Conservation (phyloP, 2,797 vertebrate genomes). For the Myotis myotis region DNA sequence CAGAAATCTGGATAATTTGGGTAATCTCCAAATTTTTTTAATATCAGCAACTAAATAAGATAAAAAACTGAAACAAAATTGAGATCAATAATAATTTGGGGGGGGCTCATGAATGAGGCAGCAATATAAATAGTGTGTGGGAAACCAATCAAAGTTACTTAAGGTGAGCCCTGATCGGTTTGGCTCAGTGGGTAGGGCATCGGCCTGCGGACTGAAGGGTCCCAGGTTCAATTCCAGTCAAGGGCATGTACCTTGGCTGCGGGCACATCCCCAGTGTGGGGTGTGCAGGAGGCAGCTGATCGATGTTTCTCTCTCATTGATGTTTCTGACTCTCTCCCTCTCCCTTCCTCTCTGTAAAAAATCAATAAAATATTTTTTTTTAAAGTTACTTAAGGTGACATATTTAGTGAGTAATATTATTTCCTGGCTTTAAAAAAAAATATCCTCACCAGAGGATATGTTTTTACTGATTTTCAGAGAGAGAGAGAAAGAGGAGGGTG, state of each 20-base stretch:
- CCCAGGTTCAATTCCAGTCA: no score
- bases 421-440: not conserved
- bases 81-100: not conserved
- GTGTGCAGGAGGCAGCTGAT: no score
- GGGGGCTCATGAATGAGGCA: not conserved
- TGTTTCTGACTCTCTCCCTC: no score
- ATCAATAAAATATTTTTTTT: no score
- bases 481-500: not conserved
- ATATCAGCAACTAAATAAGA: conserved; percentile 7
- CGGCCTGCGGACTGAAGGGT: no score
- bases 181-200: no score
- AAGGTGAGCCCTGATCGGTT: not conserved
- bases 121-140: not conserved
- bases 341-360: no score
- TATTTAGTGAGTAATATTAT: not conserved
- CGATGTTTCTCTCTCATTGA: no score
- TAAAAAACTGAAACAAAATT: not conserved
- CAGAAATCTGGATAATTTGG: not conserved
- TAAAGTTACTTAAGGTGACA: not conserved
- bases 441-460: not conserved
- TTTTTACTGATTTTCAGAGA: not conserved
- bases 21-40: not conserved
- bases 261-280: no score
- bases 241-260: no score
- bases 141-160: conserved; percentile 2